These are phyloP conservation scores for Caenorhabditis macrosperma DNA, from an alignment of 2,888 invertebrate genomes.

Conservation along the genomic window DNA sequence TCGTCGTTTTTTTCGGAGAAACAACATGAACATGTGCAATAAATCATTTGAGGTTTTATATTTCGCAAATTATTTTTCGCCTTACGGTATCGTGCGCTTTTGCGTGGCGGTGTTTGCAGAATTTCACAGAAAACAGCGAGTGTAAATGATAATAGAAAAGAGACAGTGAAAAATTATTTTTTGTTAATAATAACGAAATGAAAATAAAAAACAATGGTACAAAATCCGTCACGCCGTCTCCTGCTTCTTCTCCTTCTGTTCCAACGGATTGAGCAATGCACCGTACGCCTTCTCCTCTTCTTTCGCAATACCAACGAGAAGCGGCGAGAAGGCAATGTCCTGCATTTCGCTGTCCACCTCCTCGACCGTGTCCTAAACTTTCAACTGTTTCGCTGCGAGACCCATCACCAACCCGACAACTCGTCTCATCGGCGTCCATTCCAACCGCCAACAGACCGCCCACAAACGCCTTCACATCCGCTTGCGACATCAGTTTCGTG, in stretches of 20 bases:
- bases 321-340: slow-evolving; percentile 25
- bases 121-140: too few relatives aligned
- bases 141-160: neutral
- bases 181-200: neutral
- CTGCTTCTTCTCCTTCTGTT: neutral
- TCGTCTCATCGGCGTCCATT: slow-evolving; percentile 25
- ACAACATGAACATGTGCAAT: neutral
- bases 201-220: too few relatives aligned
- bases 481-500: slow-evolving; percentile 56
- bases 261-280: neutral
- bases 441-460: slow-evolving; percentile 10
- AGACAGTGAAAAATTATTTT: neutral
- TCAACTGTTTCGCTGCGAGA: too few relatives aligned
- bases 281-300: slow-evolving; percentile 19
- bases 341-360: slow-evolving; percentile 51
- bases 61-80: too few relatives aligned
- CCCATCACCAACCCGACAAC: slow-evolving; percentile 25
- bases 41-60: neutral
- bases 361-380: slow-evolving; percentile 34
- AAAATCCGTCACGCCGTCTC: neutral
- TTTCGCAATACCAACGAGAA: slow-evolving; percentile 14
- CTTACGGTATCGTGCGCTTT: too few relatives aligned
- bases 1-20: too few relatives aligned
- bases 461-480: slow-evolving; percentile 45
- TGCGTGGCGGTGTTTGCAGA: too few relatives aligned